Evolutionary conservation across 2,113 vertebrate species (phyloP).

Genomic region (Pseudopipra pipra): DNA sequence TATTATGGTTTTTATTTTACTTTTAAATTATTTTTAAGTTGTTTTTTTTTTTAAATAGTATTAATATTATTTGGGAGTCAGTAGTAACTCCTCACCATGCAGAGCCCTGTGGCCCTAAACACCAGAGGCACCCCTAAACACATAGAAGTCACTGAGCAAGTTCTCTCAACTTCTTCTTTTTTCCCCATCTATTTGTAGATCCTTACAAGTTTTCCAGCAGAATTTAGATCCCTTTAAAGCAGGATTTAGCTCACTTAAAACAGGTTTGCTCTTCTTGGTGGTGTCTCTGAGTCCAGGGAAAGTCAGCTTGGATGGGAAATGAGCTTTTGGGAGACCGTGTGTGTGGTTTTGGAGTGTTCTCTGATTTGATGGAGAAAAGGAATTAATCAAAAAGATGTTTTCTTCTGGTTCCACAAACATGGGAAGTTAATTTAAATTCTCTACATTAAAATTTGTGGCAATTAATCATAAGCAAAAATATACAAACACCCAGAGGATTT

Average conservation of each 20-base stretch:
- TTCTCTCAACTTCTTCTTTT: background rate
- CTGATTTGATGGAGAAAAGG: background rate
- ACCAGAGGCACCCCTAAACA: background rate
- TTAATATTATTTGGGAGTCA: background rate
- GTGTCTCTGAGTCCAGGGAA: background rate
- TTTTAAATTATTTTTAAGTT: background rate
- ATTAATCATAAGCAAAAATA: background rate
- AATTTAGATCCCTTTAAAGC: background rate
- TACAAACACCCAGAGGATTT: background rate
- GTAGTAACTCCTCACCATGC: accelerated
- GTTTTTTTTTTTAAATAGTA: background rate
- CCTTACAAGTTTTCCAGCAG: background rate
- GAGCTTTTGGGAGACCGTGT: background rate
- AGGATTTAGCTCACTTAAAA: background rate
- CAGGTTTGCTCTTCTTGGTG: background rate
- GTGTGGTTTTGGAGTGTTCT: background rate
- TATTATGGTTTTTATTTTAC: background rate
- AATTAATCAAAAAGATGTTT: background rate
- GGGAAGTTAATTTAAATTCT: background rate
- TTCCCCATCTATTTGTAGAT: background rate
- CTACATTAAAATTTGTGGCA: background rate
- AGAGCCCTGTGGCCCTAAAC: no score
- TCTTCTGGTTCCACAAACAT: background rate
- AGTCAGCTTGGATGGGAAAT: background rate
- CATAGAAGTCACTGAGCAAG: background rate